A percentile compares a stretch with the other conserved stretches of the same genome.
phyloP scores from a whole-genome alignment of 2,113 vertebrate species.

The Tamias sibiricus region DNA sequence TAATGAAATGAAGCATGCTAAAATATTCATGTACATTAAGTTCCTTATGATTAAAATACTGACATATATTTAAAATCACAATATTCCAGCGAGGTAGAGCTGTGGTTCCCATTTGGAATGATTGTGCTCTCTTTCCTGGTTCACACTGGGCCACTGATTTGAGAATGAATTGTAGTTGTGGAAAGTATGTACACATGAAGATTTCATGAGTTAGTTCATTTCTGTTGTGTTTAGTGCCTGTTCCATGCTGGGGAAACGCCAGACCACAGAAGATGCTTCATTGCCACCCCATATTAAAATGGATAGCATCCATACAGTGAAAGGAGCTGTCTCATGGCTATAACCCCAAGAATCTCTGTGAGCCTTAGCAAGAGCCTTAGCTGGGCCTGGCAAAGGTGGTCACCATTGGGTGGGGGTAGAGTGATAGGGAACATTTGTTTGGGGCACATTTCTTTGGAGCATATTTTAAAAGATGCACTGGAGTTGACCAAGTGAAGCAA shows the following conservation, averaged over 20 bases:
- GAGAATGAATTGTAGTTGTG: neutral
- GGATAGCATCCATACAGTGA: neutral
- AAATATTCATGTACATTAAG: conserved; percentile 65
- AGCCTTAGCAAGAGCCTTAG: neutral
- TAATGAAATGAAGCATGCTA: conserved; percentile 65
- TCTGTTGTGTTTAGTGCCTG: neutral
- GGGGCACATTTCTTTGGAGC: too few species aligned
- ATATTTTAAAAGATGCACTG: neutral
- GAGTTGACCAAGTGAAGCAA: neutral
- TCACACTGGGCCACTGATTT: neutral
- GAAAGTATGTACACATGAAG: neutral
- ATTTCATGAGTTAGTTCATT: neutral
- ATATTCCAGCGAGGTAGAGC: neutral
- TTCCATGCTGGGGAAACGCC: neutral
- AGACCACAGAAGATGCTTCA: neutral
- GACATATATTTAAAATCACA: conserved; percentile 61
- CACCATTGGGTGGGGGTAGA: accelerated
- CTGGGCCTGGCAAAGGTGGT: accelerated
- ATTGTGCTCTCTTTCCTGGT: neutral
- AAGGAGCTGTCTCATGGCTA: neutral
- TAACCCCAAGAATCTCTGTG: neutral
- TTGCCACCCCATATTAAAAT: neutral
- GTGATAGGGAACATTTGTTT: neutral
- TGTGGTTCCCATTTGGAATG: neutral
- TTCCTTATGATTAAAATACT: conserved; percentile 67